A percentile compares a stretch with the other conserved stretches of the same genome.
phyloP scores from a whole-genome alignment of 2,113 vertebrate species.

The Oreochromis tanganicae region DNA sequence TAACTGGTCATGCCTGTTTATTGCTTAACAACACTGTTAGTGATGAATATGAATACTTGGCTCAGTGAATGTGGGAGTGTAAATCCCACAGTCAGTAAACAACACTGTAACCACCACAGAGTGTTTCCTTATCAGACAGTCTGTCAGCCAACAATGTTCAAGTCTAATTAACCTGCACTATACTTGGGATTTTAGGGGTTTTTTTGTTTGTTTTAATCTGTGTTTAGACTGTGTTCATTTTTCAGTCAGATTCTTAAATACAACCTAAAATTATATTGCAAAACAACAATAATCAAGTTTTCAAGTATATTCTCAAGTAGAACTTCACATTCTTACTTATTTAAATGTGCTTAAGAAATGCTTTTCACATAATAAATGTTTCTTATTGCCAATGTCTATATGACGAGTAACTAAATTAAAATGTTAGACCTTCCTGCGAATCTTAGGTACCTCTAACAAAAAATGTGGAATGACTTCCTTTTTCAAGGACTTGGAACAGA shows the following conservation, averaged over 20 bases:
- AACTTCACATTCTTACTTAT: background rate
- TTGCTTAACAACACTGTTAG: background rate
- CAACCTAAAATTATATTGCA: background rate
- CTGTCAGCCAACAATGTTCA: background rate
- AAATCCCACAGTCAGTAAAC: background rate
- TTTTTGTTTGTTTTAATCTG: background rate
- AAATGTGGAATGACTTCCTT: background rate
- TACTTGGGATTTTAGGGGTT: background rate
- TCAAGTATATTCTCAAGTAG: background rate
- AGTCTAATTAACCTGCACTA: background rate
- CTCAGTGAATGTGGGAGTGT: background rate
- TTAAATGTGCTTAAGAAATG: background rate
- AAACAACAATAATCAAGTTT: background rate
- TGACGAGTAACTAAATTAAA: background rate
- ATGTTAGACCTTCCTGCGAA: background rate
- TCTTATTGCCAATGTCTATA: background rate
- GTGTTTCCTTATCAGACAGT: background rate
- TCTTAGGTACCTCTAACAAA: background rate
- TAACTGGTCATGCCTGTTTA: background rate
- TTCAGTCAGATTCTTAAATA: background rate
- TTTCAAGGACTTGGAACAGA: background rate
- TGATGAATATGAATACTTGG: background rate
- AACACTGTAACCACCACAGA: background rate
- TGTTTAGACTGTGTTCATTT: background rate
- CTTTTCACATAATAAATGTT: background rate